Evolutionary conservation across 2,797 vertebrate species (phyloP).

Genomic region (Enteromius argenteus): DNA sequence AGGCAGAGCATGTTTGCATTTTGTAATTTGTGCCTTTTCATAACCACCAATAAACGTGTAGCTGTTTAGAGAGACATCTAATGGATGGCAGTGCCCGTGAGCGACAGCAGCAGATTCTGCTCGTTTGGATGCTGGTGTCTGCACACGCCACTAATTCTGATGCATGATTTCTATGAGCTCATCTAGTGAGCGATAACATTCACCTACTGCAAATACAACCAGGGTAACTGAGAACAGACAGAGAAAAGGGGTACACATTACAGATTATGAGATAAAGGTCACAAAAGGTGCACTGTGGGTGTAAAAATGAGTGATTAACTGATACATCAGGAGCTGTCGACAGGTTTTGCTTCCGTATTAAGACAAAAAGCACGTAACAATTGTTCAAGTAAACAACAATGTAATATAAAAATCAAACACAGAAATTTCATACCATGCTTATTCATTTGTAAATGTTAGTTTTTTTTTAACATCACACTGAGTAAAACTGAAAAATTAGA

Average conservation of each 20-base stretch:
- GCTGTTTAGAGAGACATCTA: conserved; percentile 48
- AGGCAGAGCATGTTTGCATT: conserved; percentile 58
- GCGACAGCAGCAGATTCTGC: conserved; percentile 34
- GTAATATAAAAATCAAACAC: not conserved
- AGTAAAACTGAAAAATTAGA: not conserved
- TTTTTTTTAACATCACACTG: not conserved
- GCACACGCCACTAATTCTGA: conserved; percentile 13
- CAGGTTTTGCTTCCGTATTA: not conserved
- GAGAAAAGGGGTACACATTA: not conserved
- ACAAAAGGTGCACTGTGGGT: not conserved
- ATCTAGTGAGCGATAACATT: not conserved
- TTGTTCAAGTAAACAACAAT: not conserved
- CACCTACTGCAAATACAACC: conserved; percentile 15
- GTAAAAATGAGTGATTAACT: not conserved
- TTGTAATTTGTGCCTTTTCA: conserved; percentile 64
- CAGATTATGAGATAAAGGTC: conserved; percentile 12
- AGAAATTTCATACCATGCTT: not conserved
- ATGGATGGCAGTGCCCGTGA: conserved; percentile 41
- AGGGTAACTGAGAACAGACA: conserved; percentile 18
- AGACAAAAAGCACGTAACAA: not conserved
- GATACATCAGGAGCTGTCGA: not conserved
- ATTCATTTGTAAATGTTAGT: not conserved
- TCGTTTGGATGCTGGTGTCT: not conserved
- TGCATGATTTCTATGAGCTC: not conserved
- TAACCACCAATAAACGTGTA: conserved; percentile 55